Conservation (phyloP, 2,888 invertebrate genomes). For the Eilema depressum region DNA sequence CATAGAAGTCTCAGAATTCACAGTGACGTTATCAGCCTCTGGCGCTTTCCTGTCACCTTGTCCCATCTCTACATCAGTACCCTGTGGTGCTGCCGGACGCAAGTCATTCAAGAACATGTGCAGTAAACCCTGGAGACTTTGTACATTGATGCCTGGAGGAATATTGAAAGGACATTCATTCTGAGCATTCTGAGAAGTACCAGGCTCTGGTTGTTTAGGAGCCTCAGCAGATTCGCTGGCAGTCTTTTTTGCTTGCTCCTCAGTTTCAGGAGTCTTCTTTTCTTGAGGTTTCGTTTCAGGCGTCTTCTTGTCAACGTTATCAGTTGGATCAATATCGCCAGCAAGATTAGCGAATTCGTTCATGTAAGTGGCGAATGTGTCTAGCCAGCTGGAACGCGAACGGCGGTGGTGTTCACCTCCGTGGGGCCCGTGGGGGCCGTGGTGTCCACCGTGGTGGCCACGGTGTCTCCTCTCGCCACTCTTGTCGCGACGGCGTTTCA, state of each 20-base stretch:
- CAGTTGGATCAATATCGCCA: conserved; percentile 67
- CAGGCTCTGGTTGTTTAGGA: conserved; percentile 28
- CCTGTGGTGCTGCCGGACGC: conserved; percentile 29
- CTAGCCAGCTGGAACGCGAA: conserved; percentile 75
- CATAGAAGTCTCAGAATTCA: conserved; percentile 12
- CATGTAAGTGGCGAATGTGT: conserved; percentile 80
- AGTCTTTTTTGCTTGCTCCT: conserved; percentile 30
- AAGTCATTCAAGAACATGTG: conserved; percentile 25
- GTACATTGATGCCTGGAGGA: neutral
- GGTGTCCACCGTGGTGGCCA: conserved; percentile 31
- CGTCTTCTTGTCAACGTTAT: conserved; percentile 44
- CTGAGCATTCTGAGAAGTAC: conserved; percentile 31
- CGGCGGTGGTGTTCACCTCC: conserved; percentile 57
- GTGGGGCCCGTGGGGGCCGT: conserved; percentile 36
- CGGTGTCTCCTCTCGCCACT: conserved; percentile 57
- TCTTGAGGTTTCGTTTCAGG: conserved; percentile 35
- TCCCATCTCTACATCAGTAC: conserved; percentile 60
- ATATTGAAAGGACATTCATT: conserved; percentile 15
- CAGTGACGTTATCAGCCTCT: conserved; percentile 29
- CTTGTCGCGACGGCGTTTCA: conserved; percentile 63
- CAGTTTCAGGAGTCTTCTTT: conserved; percentile 33
- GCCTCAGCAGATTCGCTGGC: conserved; percentile 34
- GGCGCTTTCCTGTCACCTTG: conserved; percentile 56
- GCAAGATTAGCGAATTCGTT: conserved; percentile 86
- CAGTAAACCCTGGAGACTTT: conserved; percentile 18